Percentiles rank a stretch among this genome's conserved stretches.
Evolutionary conservation across 2,113 vertebrate genomes (phyloP).

Genomic region (Trichomycterus rosablanca): DNA sequence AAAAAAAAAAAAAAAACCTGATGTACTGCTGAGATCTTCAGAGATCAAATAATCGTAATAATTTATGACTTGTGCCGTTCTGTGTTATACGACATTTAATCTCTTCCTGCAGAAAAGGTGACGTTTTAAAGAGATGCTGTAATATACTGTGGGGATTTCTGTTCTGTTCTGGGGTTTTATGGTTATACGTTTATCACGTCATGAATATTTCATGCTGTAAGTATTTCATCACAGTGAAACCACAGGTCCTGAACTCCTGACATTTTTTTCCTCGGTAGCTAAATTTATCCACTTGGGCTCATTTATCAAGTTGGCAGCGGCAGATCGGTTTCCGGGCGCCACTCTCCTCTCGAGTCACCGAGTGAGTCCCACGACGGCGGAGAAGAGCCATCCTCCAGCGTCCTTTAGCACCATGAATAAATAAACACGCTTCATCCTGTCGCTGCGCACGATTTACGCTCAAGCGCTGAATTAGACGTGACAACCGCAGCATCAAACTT

Average conservation of each 20-base stretch:
- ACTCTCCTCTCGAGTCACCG: neutral
- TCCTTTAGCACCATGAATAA: constrained; percentile 42
- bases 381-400: constrained; percentile 27
- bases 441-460: constrained; percentile 35
- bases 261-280: neutral
- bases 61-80: neutral
- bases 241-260: constrained; percentile 8
- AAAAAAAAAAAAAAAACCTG: too few relatives aligned
- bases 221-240: neutral
- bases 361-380: constrained; percentile 10
- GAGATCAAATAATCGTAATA: neutral
- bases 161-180: too few relatives aligned
- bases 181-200: neutral
- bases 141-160: too few relatives aligned
- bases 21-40: too few relatives aligned
- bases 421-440: constrained; percentile 37
- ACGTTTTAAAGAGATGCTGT: too few relatives aligned
- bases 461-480: constrained; percentile 36
- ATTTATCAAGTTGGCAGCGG: constrained; percentile 21
- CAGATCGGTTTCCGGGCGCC: constrained; percentile 23
- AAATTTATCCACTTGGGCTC: constrained; percentile 9
- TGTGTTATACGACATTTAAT: neutral
- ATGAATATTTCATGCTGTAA: neutral
- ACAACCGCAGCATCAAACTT: constrained; percentile 43
- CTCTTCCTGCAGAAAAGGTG: too few relatives aligned